Conservation (phyloP, 2,888 invertebrate species). For the Ochlodes sylvanus region DNA sequence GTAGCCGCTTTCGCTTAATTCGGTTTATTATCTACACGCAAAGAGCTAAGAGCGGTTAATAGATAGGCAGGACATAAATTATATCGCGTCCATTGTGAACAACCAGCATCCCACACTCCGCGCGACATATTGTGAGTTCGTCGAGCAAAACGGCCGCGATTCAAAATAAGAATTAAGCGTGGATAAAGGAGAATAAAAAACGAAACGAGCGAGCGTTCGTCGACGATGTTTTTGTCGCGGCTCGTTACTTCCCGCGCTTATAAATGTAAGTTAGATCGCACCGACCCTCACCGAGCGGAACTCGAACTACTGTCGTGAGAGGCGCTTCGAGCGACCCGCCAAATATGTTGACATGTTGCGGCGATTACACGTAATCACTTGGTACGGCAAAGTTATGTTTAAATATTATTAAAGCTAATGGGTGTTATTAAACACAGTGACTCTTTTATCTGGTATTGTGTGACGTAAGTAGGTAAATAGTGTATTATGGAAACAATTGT, state of each 20-base stretch:
- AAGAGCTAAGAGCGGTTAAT: constrained; percentile 24
- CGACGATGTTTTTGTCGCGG: constrained; percentile 61
- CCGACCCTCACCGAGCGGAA: constrained; percentile 36
- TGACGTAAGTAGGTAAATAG: too few relatives aligned
- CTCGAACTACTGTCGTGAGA: constrained; percentile 38
- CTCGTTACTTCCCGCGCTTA: constrained; percentile 64
- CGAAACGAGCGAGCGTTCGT: constrained; percentile 56
- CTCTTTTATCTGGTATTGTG: background rate
- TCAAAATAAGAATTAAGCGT: constrained; percentile 50
- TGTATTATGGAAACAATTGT: too few relatives aligned
- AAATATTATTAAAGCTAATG: constrained; percentile 4
- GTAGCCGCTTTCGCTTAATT: too few relatives aligned
- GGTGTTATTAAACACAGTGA: background rate
- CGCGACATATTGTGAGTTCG: constrained; percentile 65
- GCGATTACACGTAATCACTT: constrained; percentile 21
- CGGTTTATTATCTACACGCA: constrained; percentile 24
- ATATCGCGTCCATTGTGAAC: constrained; percentile 59
- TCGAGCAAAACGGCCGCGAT: constrained; percentile 66
- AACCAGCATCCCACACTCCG: constrained; percentile 52
- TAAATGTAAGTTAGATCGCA: constrained; percentile 56
- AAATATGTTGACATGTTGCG: constrained; percentile 29
- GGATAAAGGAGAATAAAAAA: constrained; percentile 53
- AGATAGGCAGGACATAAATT: constrained; percentile 35
- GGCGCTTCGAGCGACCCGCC: constrained; percentile 24
- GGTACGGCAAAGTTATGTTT: constrained; percentile 5